Base-by-base conservation (phyloP, 2,888 invertebrate genomes). In the Rhyacophila evoluta region DNA sequence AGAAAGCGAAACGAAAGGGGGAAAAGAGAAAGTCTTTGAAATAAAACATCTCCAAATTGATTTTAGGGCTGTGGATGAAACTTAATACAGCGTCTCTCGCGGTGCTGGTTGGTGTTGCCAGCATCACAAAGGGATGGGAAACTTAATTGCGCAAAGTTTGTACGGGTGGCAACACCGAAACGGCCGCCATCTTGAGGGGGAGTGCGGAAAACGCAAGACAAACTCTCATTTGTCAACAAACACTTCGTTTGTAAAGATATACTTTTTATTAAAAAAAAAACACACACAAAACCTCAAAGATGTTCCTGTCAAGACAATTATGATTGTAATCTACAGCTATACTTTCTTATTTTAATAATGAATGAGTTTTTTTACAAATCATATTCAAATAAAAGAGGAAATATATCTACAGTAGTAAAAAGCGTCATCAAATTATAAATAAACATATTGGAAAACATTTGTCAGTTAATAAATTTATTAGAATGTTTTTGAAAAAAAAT, bases 71-170 rank as follows among this genome's bases (percentile, higher is more conserved):
- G 55, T 55, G 55, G 41, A 12, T 39, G 77, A 78, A 75, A 74
- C 74, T 71, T 78, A 78, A 74, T 74, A 74, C 74, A 37, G 33
- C 70, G 19, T 70, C 33, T 74, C 74, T 74, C 12, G 37, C 37
- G 36, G 25, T 36, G 33, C 68, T 55, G 37, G 10, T 28, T 12
- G 41, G 73, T 25, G 73, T 72, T 37, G 69, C 29, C 69, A n/a
- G 33, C 25, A 15, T 19, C 25, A 55, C 76, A 55, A 70, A 55
- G 41, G n/a, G 38, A 25, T 37, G 70, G 37, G 74, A 8, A 36
- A 37, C 74, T 77, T 80, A 77, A 80, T 80, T 80, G 77, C 69
- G 69, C 79, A 79, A 79, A 79, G 79, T 77, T 77, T 77, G 74
- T 79, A 74, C 79, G 80, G 80, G 77, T 41, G 36, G 72, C 39